Base-by-base conservation (phyloP, 1,140 invertebrate genomes). In the Anastatus disparis region DNA sequence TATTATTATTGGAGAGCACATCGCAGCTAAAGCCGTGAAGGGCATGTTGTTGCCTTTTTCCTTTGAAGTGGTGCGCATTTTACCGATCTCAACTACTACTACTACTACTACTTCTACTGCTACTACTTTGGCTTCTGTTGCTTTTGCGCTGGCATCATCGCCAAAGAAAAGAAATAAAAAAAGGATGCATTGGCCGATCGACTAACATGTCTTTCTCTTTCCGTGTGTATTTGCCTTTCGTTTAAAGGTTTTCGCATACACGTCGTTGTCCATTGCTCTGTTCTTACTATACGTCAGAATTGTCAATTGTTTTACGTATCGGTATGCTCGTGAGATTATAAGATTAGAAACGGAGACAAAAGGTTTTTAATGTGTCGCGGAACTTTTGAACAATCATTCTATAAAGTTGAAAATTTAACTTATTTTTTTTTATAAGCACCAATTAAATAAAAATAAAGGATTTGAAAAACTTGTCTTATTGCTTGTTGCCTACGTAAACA, bases 1-100 rank as follows among this genome's bases (percentile, higher is more conserved):
- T 70, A 64, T 70, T 70, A 70, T 70, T 70, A 70, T 70, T 64
- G 68, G 31, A 63, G 26, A n/a, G n/a, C n/a, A n/a, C n/a, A n/a
- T n/a, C n/a, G n/a, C 29, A 20, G 38, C 58, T 44, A 53, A n/a
- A 61, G 46, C 56, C 31, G 56, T 53, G 56, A 46, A 62, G 61
- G 52, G 61, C 46, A 56, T 22, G 20, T 35, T 35, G 55, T 69
- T 53, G 56, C 42, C 40, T 17, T 38, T 48, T 35, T 1, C 50
- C 68, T 63, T 63, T 70, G 68, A 64, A 64, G 59, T 64, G 20
- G 12, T 9, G 42, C 56, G 31, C n/a, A n/a, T n/a, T n/a, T n/a
- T n/a, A n/a, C 31, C 58, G 27, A 61, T 69, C 40, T 52, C 31
- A 7, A 35, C 35, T 22, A 35, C n/a, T 35, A 35, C 31, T 35